phyloP scores from a whole-genome alignment of 2,797 vertebrate species.

The Poecilia velifera region DNA sequence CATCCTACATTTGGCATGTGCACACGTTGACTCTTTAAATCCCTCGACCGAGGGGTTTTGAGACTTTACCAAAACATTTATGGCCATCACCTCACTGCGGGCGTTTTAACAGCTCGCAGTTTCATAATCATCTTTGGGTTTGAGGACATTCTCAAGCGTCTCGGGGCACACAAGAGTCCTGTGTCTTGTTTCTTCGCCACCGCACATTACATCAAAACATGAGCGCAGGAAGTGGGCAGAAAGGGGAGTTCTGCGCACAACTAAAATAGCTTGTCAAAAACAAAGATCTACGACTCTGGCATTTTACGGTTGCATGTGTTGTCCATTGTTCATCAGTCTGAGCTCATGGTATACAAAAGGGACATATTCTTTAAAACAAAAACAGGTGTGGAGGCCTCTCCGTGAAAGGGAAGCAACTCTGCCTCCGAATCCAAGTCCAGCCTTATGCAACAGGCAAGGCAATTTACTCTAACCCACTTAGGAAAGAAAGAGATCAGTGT shows the following conservation, averaged over 20 bases:
- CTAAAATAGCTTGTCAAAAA: slow-evolving; percentile 64
- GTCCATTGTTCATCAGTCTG: slow-evolving; percentile 24
- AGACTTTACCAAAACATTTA: slow-evolving; percentile 14
- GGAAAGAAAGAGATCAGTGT: slow-evolving; percentile 58
- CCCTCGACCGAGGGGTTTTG: not conserved
- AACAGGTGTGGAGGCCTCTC: slow-evolving; percentile 25
- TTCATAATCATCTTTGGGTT: not conserved
- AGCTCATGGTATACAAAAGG: slow-evolving; percentile 24
- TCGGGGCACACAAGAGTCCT: not conserved
- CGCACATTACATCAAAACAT: slow-evolving; percentile 45
- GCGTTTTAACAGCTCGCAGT: not conserved
- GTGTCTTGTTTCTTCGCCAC: slow-evolving; percentile 29
- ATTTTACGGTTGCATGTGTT: slow-evolving; percentile 27
- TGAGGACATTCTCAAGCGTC: slow-evolving; percentile 8
- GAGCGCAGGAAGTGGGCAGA: slow-evolving; percentile 73
- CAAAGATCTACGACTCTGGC: slow-evolving; percentile 18
- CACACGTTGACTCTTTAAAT: not conserved
- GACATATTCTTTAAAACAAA: slow-evolving; percentile 33
- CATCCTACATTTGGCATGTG: slow-evolving; percentile 5
- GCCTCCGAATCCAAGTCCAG: slow-evolving; percentile 11
- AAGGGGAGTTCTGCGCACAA: slow-evolving; percentile 70
- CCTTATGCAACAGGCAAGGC: slow-evolving; percentile 35
- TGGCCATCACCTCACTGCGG: not conserved
- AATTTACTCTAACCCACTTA: slow-evolving; percentile 58
- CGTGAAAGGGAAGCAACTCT: slow-evolving; percentile 24